Evolutionary conservation across 2,888 invertebrate genomes (phyloP).

Genomic region (Acronicta psi): DNA sequence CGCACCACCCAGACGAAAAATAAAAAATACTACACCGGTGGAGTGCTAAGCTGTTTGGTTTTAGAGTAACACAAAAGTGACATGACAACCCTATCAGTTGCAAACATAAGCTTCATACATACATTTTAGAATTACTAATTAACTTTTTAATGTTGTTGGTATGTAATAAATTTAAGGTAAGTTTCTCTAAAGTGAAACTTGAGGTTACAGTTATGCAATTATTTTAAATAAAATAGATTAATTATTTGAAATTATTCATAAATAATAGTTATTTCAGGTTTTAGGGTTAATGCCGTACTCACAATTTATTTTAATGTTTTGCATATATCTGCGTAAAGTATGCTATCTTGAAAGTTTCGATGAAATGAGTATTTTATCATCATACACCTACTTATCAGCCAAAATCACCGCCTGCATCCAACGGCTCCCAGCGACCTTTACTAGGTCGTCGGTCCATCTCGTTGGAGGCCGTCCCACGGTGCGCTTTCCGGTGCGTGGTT

Average conservation of each 20-base stretch:
- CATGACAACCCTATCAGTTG: slow-evolving; percentile 42
- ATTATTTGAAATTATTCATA: slow-evolving; percentile 27
- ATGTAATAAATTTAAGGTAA: slow-evolving; percentile 32
- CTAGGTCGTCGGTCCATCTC: no score
- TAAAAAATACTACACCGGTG: no score
- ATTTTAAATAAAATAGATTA: slow-evolving; percentile 19
- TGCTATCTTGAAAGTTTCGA: no score
- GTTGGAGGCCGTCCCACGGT: no score
- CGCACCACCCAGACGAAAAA: no score
- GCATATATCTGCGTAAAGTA: neutral
- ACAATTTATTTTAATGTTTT: no score
- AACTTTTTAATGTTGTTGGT: slow-evolving; percentile 34
- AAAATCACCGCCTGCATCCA: no score
- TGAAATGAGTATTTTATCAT: no score
- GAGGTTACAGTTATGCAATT: slow-evolving; percentile 32
- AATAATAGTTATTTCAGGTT: neutral
- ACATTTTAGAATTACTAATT: slow-evolving; percentile 45
- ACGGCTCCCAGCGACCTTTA: no score
- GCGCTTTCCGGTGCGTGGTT: no score
- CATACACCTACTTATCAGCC: no score
- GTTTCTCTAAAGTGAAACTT: slow-evolving; percentile 52
- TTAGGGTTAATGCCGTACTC: slow-evolving; percentile 7
- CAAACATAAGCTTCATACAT: slow-evolving; percentile 26
- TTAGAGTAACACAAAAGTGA: neutral
- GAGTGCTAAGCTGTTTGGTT: neutral